A percentile compares a stretch with the other conserved stretches of the same genome.
Conservation (phyloP, 2,113 vertebrate species). For the Marmota monax region DNA sequence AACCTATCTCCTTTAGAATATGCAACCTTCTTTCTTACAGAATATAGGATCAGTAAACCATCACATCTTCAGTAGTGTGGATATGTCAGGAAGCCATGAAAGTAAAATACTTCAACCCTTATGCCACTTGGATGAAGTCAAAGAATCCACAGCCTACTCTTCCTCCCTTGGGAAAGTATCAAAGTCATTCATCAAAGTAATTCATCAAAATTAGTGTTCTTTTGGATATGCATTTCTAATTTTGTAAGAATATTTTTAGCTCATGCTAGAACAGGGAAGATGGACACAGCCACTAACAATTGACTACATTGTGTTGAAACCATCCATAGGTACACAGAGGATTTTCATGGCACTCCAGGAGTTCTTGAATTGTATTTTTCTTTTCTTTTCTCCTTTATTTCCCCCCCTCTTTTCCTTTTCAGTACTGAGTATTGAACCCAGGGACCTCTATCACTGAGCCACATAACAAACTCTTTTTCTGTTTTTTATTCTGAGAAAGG, state of each 20-base stretch:
- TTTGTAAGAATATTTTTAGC: slow-evolving; percentile 36
- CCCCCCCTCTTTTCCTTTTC: no score
- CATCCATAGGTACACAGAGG: background rate
- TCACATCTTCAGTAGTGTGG: background rate
- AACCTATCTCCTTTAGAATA: background rate
- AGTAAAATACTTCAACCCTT: slow-evolving; percentile 8
- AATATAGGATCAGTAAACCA: background rate
- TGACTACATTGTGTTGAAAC: background rate
- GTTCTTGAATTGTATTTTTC: background rate
- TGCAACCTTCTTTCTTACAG: background rate
- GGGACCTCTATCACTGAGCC: no score
- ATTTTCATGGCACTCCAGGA: background rate
- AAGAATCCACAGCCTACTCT: background rate
- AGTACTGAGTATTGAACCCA: no score
- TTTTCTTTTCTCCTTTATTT: no score
- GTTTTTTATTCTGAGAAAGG: no score
- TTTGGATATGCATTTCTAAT: background rate
- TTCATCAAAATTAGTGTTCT: background rate
- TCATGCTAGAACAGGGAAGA: background rate
- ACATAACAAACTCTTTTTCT: no score
- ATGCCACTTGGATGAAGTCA: background rate
- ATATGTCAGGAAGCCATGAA: background rate
- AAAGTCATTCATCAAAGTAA: background rate
- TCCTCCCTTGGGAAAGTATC: background rate
- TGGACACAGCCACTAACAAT: background rate